Base-by-base conservation (phyloP, 2,888 invertebrate species). In the Cataglyphis livida region DNA sequence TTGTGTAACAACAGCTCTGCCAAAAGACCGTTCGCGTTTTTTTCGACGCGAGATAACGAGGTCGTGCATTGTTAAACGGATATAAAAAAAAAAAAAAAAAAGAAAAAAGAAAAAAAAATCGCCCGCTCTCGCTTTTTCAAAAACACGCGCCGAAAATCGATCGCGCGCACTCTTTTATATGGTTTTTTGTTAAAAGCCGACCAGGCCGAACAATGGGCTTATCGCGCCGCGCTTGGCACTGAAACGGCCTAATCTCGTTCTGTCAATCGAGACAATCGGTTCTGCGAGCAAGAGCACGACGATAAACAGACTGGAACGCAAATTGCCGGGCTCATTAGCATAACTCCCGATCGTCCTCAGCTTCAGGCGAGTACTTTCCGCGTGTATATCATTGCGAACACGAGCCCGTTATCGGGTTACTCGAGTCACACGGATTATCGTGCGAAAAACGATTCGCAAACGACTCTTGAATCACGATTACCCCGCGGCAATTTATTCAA, bases 281-380 rank as follows among this genome's bases (percentile, higher is more conserved):
- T 85, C 44, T 35, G 44, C 82, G 85, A 83, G 71, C 86, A 18
- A 57, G 54, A 64, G 75, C 65, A 68, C 86, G 75, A 89, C 89
- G 88, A 90, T 90, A 90, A 90, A 90, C 89, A 86, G 86, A 90
- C 84, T 85, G 90, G 89, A 89, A 89, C 89, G 89, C 89, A 88
- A 89, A 90, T 90, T 89, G 87, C 85, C 86, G 62, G 28, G 84
- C 88, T 90, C 90, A 88, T 90, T 90, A 90, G 84, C 90, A 87
- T 90, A 88, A 90, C 89, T 90, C 85, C 54, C 84, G 87, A 87
- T 86, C 90, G 87, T 90, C 84, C 84, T 65, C 82, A 64, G 83
- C 76, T 62, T 85, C 85, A 71, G 59, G 73, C 48, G 81, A 75
- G 3, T 54, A 41, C 76, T 81, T 79, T 78, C 62, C 57, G 65